phyloP scores from a whole-genome alignment of 1,140 invertebrate species.

The Bombus difficillimus region DNA sequence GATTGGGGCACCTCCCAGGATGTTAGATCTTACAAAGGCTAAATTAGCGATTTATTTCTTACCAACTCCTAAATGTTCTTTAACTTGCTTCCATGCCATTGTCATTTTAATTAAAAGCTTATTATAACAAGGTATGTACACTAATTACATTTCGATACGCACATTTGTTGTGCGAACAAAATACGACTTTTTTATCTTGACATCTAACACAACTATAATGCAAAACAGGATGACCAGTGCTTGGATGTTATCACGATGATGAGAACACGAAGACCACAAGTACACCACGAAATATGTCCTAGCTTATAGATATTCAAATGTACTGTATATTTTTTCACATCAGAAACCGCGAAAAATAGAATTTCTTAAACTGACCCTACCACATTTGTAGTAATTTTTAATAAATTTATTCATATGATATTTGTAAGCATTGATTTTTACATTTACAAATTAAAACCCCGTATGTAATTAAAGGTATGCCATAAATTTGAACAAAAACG shows the following conservation, averaged over 20 bases:
- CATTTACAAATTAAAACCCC: neutral
- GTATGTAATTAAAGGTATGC: neutral
- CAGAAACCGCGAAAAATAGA: slow-evolving; percentile 13
- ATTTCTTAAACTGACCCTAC: neutral
- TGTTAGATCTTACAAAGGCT: slow-evolving; percentile 56
- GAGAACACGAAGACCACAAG: slow-evolving; percentile 29
- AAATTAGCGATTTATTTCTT: slow-evolving; percentile 58
- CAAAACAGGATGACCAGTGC: slow-evolving; percentile 46
- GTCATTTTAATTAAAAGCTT: slow-evolving; percentile 58
- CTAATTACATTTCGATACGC: slow-evolving; percentile 64
- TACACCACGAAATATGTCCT: slow-evolving; percentile 22
- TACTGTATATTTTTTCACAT: neutral
- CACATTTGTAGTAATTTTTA: neutral
- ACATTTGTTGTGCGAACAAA: slow-evolving; percentile 46
- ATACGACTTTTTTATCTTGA: slow-evolving; percentile 58
- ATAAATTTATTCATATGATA: neutral
- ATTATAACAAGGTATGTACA: slow-evolving; percentile 62
- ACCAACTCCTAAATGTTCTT: slow-evolving; percentile 73
- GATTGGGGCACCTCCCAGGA: slow-evolving; percentile 73
- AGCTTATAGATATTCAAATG: slow-evolving; percentile 3
- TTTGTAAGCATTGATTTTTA: neutral
- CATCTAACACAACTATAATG: slow-evolving; percentile 59
- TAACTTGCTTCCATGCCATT: slow-evolving; percentile 69
- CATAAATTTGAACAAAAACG: neutral
- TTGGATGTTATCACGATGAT: slow-evolving; percentile 35